Evolutionary conservation across 2,113 vertebrate species (phyloP), one percentile per base, ranked within the genome.

Genomic region (Ochotona princeps): DNA sequence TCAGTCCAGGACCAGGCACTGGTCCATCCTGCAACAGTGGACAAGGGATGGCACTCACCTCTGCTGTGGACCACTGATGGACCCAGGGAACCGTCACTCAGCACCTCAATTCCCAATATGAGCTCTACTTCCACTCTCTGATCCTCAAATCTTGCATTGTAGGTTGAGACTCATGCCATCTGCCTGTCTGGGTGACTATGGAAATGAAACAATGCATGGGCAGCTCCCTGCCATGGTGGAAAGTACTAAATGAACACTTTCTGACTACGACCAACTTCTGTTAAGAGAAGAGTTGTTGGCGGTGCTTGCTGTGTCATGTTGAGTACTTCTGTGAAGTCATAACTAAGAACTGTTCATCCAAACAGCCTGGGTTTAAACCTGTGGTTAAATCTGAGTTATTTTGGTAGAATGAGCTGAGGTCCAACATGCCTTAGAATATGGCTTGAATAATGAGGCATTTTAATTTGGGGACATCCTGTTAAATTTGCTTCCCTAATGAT

Each of bases 381-480:
- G 38, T 15, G 89, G 20, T 69, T 54, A 54, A 85, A 88, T 90
- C 15, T 67, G 54, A 81, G n/a, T 76, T 72, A 72, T 67, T 92
- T 83, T 75, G 28, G n/a, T 32, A 69, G 87, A 95, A 65, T 81
- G 17, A 82, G 79, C 61, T 35, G 74, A 83, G 87, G 80, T 87
- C 47, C 11, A n/a, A 73, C 66, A 83, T 80, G 35, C 84, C 47
- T 87, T 91, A 14, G 32, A 93, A 92, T 76, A 54, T 84, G 63
- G 15, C 83, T 93, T 76, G 73, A 93, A 87, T 84, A 85, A 93
- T 93, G 72, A 47, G 57, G 84, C 67, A 47, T 78, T 95, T 96
- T 89, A 85, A 93, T 86, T 47, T 83, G 78, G 61, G 70, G 54
- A 73, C 20, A n/a, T 28, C 14, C 76, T 95, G 61, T 90, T 47